Conservation (phyloP, 2,888 invertebrate species). For the Tipula helvola region DNA sequence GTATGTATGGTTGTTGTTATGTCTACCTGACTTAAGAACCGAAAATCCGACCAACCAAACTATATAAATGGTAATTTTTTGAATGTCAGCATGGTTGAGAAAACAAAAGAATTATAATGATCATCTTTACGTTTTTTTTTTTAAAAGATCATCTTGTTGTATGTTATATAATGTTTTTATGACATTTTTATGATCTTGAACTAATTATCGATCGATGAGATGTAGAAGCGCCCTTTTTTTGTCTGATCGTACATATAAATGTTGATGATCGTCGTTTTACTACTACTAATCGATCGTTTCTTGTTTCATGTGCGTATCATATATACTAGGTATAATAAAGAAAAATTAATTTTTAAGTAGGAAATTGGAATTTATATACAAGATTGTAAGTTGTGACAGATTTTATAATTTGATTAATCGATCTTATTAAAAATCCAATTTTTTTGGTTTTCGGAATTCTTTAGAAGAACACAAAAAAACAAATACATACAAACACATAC, state of each 20-base stretch:
- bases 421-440: not conserved
- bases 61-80: not conserved
- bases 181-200: constrained; percentile 4
- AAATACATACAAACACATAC: not conserved
- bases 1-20: not conserved
- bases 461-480: not conserved
- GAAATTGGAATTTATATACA: not conserved
- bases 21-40: not conserved
- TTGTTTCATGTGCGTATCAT: not conserved
- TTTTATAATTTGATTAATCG: constrained; percentile 4
- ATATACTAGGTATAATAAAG: too few species aligned
- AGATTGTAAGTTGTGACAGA: not conserved
- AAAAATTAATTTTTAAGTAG: not conserved
- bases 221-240: not conserved
- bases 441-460: not conserved
- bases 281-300: not conserved
- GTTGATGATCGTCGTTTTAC: not conserved
- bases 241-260: not conserved
- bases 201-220: not conserved
- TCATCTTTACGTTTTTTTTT: not conserved
- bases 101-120: not conserved
- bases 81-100: not conserved
- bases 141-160: not conserved
- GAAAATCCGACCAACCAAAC: not conserved
- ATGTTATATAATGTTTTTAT: not conserved